Conservation (phyloP, 2,113 vertebrate species). For the Cephalopterus ornatus region DNA sequence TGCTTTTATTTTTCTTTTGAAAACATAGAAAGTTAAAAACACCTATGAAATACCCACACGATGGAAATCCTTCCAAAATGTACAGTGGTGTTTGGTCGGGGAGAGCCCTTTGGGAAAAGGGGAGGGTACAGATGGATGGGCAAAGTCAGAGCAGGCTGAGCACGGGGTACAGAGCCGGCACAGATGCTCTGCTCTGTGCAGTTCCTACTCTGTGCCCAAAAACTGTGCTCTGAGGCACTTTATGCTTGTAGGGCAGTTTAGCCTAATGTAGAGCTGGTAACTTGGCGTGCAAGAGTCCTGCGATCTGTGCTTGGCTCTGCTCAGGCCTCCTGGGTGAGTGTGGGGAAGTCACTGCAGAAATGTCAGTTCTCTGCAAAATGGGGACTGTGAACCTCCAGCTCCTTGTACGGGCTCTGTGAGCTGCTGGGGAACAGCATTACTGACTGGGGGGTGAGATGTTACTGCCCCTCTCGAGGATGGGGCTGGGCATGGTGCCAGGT, state of each 20-base stretch:
- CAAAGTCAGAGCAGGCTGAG: conserved; percentile 6
- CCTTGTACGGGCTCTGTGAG: background rate
- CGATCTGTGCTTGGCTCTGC: conserved; percentile 8
- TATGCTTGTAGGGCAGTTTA: conserved; percentile 57
- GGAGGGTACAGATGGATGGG: background rate
- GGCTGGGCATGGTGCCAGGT: background rate
- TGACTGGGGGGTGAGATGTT: background rate
- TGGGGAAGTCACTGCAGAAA: background rate
- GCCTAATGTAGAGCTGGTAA: conserved; percentile 12
- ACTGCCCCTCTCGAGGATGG: background rate
- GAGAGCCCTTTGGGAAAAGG: background rate
- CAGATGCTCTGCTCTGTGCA: conserved; percentile 52
- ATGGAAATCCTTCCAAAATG: background rate
- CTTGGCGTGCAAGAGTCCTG: background rate
- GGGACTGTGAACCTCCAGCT: background rate
- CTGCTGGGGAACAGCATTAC: background rate
- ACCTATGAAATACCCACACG: background rate
- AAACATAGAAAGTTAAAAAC: background rate
- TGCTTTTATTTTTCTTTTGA: background rate
- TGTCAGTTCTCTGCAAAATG: background rate
- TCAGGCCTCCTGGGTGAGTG: background rate
- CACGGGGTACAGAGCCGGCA: background rate
- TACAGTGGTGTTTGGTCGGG: background rate
- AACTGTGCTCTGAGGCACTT: conserved; percentile 40
- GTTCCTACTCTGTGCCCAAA: conserved; percentile 9